Percentiles rank a stretch among this genome's conserved stretches.
Evolutionary conservation across 1,140 invertebrate species (phyloP).

Genomic region (silkworm (Bombyx mori)): DNA sequence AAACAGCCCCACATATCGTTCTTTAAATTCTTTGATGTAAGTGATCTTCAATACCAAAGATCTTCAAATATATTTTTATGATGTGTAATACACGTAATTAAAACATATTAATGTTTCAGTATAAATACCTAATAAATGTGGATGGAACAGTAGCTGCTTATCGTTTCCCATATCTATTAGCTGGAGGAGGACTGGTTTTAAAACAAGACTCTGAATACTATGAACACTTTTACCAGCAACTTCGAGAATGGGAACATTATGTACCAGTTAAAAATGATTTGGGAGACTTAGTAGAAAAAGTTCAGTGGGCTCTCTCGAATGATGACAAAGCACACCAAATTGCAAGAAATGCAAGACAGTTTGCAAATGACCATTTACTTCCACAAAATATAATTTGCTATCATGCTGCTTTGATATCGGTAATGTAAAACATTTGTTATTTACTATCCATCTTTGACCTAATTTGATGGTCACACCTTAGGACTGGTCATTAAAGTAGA

Average conservation of each 20-base stretch:
- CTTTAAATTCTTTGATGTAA: conserved; percentile 96
- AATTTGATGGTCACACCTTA: too few species aligned
- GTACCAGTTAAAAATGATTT: conserved; percentile 87
- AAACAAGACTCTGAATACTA: conserved; percentile 96
- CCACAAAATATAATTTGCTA: conserved; percentile 93
- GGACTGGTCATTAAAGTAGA: too few species aligned
- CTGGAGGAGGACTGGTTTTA: conserved; percentile 87
- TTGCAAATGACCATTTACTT: conserved; percentile 84
- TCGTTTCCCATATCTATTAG: conserved; percentile 91
- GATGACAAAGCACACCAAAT: conserved; percentile 83
- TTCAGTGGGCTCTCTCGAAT: conserved; percentile 86
- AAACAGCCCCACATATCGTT: conserved; percentile 89
- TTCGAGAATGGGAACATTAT: conserved; percentile 86
- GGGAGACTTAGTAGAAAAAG: conserved; percentile 83
- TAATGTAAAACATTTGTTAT: conserved; percentile 34
- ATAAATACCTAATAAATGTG: conserved; percentile 95
- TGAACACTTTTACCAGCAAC: conserved; percentile 91
- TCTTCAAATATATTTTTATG: not conserved
- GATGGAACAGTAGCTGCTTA: conserved; percentile 98
- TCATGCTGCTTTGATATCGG: conserved; percentile 84
- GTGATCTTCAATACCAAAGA: conserved; percentile 1
- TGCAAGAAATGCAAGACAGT: conserved; percentile 78
- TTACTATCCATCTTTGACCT: not conserved
- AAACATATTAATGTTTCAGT: conserved; percentile 74
- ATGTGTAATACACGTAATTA: not conserved